phyloP scores from a whole-genome alignment of 2,797 vertebrate species.

The Arctocebus calabarensis region DNA sequence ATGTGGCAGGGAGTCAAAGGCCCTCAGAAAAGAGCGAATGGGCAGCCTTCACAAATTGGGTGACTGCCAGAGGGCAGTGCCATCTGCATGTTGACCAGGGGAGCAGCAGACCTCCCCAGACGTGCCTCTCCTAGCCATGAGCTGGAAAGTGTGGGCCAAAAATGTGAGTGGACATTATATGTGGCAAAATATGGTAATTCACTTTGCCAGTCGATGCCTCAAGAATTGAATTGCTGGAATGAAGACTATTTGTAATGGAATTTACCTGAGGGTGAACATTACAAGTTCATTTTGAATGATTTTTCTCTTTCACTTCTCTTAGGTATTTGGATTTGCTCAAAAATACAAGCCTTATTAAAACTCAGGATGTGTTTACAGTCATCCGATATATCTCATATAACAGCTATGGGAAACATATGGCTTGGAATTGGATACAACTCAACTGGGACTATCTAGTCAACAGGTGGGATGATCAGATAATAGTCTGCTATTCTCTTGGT shows the following conservation, averaged over 20 bases:
- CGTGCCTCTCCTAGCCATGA: too few species aligned
- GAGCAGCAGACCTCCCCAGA: too few species aligned
- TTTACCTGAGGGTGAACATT: constrained; percentile 13
- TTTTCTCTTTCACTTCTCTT: constrained; percentile 71
- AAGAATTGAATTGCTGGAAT: constrained; percentile 11
- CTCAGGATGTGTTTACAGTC: constrained; percentile 96
- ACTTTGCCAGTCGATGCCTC: background rate
- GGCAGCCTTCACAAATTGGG: too few species aligned
- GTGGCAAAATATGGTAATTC: background rate
- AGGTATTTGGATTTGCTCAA: constrained; percentile 90
- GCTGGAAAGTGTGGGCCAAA: too few species aligned
- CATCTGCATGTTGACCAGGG: too few species aligned
- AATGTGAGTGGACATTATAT: too few species aligned
- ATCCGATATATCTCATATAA: constrained; percentile 95
- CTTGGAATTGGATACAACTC: constrained; percentile 97
- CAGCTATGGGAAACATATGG: constrained; percentile 93
- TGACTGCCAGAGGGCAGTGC: too few species aligned
- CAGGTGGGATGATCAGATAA: constrained; percentile 87
- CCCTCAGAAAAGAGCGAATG: too few species aligned
- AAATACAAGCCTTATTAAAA: constrained; percentile 91
- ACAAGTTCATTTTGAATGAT: constrained; percentile 21
- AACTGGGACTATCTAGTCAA: constrained; percentile 96
- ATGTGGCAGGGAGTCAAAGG: too few species aligned
- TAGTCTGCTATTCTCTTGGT: background rate
- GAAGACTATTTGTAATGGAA: background rate